Base-by-base conservation (phyloP, 2,888 invertebrate species). In the Tachina lurida region DNA sequence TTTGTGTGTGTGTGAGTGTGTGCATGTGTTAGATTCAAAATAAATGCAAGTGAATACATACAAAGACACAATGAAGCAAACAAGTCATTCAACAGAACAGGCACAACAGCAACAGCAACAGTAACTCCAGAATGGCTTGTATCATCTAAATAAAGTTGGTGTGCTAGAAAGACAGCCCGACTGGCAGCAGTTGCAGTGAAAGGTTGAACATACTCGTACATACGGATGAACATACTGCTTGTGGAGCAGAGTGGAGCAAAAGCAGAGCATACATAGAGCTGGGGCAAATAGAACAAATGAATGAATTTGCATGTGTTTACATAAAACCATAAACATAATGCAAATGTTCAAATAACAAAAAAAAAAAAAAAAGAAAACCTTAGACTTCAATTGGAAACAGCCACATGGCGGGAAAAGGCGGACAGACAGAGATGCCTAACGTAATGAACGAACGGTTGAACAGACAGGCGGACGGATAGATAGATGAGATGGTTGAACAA, bases 281-380 rank as follows among this genome's bases (percentile, higher is more conserved):
- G 67, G 70, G 70, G 79, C 86, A 83, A 83, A 83, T 76, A 86
- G 79, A 86, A 86, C 86, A 86, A 86, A 86, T 83, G 83, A 80
- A 83, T 76, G 86, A 79, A 86, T 86, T 86, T 86, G 86, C 86
- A 86, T 86, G 86, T 86, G 83, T 86, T 86, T 86, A 83, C 83
- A 86, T 73, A 83, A 73, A 83, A 79, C 79, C 78, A 82, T 80
- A 80, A 80, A 79, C 84, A 80, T 80, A 84, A 84, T 84, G 83
- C 77, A 84, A 84, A 84, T 84, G 83, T 67, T 78, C 73, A 73
- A 84, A 73, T 41, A 77, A 73, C 60, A 71, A 71, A 62, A 15
- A 49, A 12, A 47, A 47, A 47, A 47, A 47, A 13, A 13, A 49
- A 5, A 49, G 4, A 15, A 77, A 83, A 83, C 71, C 73, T 78